Percentiles rank a stretch among this genome's conserved stretches.
Conservation (phyloP, 2,797 vertebrate species). For the Heteromormyrus szaboi region DNA sequence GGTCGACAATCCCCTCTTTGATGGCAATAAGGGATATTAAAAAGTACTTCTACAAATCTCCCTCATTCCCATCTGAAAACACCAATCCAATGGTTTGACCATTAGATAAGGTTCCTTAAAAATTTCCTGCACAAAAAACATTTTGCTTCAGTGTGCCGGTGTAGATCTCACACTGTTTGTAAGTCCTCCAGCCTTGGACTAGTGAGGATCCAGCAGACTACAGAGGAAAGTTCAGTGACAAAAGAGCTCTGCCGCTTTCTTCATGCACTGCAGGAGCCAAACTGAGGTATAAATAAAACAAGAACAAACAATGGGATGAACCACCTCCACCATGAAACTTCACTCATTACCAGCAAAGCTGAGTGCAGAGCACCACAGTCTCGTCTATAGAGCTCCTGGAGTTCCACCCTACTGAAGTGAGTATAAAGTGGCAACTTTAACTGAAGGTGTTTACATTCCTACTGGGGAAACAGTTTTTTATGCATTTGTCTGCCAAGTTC, state of each 20-base stretch:
- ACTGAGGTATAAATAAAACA: neutral
- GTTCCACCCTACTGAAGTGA: conserved; percentile 22
- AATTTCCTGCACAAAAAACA: neutral
- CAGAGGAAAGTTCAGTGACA: neutral
- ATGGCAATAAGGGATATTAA: neutral
- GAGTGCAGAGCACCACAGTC: conserved; percentile 14
- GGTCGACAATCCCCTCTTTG: neutral
- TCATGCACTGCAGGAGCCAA: neutral
- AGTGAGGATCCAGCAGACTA: neutral
- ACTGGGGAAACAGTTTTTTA: neutral
- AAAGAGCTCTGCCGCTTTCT: neutral
- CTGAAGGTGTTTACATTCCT: neutral
- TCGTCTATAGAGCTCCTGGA: neutral
- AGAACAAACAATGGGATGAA: conserved; percentile 8
- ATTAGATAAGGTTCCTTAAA: neutral
- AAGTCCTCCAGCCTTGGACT: neutral
- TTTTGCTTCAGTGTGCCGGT: neutral
- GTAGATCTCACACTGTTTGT: neutral
- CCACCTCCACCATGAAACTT: conserved; percentile 18
- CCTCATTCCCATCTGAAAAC: neutral
- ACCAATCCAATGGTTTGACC: neutral
- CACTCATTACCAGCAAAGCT: conserved; percentile 16
- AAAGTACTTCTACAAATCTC: neutral
- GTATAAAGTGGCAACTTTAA: neutral
- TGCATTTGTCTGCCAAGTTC: neutral